A percentile compares a stretch with the other conserved stretches of the same genome.
Conservation (phyloP, 2,113 vertebrate species). For the Astatotilapia flaviijosephi region DNA sequence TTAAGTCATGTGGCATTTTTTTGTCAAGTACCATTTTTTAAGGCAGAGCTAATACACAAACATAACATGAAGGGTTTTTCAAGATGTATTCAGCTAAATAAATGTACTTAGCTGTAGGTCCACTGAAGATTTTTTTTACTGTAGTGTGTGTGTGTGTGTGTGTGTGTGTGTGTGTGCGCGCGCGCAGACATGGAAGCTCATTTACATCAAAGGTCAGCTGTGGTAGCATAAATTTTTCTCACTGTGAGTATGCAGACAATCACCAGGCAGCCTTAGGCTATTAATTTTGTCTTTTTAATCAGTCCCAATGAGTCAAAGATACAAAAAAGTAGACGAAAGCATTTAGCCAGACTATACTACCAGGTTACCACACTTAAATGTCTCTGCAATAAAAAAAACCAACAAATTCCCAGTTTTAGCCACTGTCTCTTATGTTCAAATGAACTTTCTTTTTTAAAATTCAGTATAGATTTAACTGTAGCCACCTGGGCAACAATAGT, state of each 20-base stretch:
- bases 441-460: neutral
- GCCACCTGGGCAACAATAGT: neutral
- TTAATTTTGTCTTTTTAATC: slow-evolving; percentile 54
- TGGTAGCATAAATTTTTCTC: slow-evolving; percentile 1
- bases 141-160: neutral
- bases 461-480: neutral
- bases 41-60: neutral
- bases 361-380: neutral
- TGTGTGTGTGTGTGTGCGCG: neutral
- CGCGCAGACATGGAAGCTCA: neutral
- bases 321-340: neutral
- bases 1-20: neutral
- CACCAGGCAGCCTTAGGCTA: slow-evolving; percentile 9
- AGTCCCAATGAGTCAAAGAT: slow-evolving; percentile 41
- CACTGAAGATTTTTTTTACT: neutral
- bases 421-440: neutral
- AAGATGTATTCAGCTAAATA: slow-evolving; percentile 1
- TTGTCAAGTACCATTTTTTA: neutral
- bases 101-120: neutral
- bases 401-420: neutral
- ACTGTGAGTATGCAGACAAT: slow-evolving; percentile 12
- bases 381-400: neutral
- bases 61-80: neutral
- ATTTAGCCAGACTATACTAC: neutral
- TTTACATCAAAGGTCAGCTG: slow-evolving; percentile 18